These are phyloP conservation scores for Apantesis nais DNA, from an alignment of 2,888 invertebrate genomes.

Conservation along the genomic window DNA sequence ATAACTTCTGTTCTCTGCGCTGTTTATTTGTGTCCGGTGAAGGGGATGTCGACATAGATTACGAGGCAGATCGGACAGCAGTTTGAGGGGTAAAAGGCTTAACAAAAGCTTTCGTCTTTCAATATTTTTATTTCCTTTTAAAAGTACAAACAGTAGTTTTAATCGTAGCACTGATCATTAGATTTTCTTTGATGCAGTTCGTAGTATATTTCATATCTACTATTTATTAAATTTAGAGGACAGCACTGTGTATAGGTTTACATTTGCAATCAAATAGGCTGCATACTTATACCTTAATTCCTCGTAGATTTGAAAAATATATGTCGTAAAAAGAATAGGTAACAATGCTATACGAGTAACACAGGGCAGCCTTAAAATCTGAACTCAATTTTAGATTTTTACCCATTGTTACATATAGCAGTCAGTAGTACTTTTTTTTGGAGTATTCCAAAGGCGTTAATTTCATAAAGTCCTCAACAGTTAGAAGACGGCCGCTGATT, in stretches of 20 bases:
- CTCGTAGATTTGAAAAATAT: neutral
- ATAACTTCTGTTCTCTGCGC: slow-evolving; percentile 56
- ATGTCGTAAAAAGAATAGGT: neutral
- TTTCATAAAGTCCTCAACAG: neutral
- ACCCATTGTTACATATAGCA: neutral
- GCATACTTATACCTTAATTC: neutral
- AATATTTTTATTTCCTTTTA: neutral
- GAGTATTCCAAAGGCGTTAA: too few species aligned
- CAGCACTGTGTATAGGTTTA: neutral
- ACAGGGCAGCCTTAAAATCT: neutral
- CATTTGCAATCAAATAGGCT: neutral
- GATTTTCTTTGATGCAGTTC: neutral
- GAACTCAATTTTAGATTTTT: neutral
- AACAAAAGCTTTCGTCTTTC: slow-evolving; percentile 4
- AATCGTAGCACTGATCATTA: neutral
- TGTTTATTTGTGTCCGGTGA: slow-evolving; percentile 45
- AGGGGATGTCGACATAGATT: slow-evolving; percentile 28
- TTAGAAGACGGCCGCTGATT: too few species aligned
- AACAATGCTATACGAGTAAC: neutral
- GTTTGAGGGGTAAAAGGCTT: slow-evolving; percentile 18
- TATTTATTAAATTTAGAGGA: neutral
- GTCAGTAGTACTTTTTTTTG: neutral
- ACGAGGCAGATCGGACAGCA: slow-evolving; percentile 25
- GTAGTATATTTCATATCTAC: neutral
- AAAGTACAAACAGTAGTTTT: neutral